Evolutionary conservation across 2,797 vertebrate genomes (phyloP), one percentile per base, ranked within the genome.

Genomic region (Trachops cirrhosus): DNA sequence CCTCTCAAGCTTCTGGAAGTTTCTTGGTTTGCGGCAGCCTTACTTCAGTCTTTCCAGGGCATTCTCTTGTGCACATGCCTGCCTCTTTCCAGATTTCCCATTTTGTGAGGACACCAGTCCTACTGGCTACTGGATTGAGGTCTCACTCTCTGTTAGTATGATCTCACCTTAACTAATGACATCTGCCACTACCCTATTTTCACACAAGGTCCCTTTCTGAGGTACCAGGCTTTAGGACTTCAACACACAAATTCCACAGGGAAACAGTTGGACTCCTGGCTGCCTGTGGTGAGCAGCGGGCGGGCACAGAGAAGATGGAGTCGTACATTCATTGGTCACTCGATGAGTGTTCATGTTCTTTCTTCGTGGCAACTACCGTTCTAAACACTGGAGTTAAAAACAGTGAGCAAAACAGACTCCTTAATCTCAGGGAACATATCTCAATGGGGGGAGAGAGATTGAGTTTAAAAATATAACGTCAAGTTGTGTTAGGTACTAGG

Each of bases 261-360:
- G 3, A 50, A 41, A 21, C 52, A 37, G 2, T 10, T 50, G 2
- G 5, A 41, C 18, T 3, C 10, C 2, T 32, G 5, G 19, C 14
- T 9, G 26, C 44, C 79, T 46, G 0, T 48, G 12, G 32, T 4
- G 29, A 62, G 22, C 37, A 9, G 24, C 26, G 52, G 29, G 7
- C 41, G 68, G 70, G 8, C 10, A 11, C 1, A 0, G 37, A 46
- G 9, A 32, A 92, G 37, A 32, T 24, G 0, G 2, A 8, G 0
- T 15, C 2, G 24, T 14, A 1, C 29, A 2, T 44, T 24, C 22
- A 2, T 48, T 24, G 22, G 71, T 48, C 12, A 39, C 14, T 86
- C 22, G 8, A 2, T 32, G 48, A 75, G 11, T 54, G 21, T 21
- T 9, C 34, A 9, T 46, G 7, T 32, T 11, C 3, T 6, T 75